Conservation (phyloP, 2,888 invertebrate species). For the Napeogenes inachia region DNA sequence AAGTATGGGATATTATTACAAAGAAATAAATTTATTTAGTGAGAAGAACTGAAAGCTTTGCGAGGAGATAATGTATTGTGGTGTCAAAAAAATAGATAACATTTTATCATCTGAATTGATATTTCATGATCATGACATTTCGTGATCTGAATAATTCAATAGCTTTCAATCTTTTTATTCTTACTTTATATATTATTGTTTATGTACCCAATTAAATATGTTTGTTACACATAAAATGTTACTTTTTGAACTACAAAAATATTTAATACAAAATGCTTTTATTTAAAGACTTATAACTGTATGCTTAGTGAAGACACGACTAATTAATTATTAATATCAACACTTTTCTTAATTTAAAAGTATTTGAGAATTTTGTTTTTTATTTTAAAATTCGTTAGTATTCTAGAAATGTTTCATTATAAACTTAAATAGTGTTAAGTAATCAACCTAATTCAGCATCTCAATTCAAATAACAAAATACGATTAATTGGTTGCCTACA, state of each 20-base stretch:
- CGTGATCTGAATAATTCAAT: slow-evolving; percentile 10
- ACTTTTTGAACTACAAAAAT: too few species aligned
- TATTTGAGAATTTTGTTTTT: too few species aligned
- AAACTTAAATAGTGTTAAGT: too few species aligned
- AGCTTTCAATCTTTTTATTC: slow-evolving; percentile 10
- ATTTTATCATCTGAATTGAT: slow-evolving; percentile 7
- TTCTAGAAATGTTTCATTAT: too few species aligned
- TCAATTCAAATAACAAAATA: slow-evolving; percentile 9
- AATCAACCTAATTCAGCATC: too few species aligned
- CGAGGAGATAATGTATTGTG: slow-evolving; percentile 17
- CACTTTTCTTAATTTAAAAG: too few species aligned
- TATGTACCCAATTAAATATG: not conserved
- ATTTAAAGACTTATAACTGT: too few species aligned
- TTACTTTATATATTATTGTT: not conserved
- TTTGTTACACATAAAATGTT: too few species aligned
- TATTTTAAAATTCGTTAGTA: too few species aligned
- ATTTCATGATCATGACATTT: not conserved
- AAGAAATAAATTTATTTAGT: slow-evolving; percentile 19
- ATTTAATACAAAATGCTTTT: too few species aligned
- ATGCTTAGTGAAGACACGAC: too few species aligned
- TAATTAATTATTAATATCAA: too few species aligned
- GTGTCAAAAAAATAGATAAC: slow-evolving; percentile 22
- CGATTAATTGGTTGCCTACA: slow-evolving; percentile 38
- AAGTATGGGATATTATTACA: slow-evolving; percentile 11
- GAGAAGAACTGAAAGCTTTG: slow-evolving; percentile 14